These are phyloP conservation scores for Campoplex capitator DNA, from an alignment of 2,888 invertebrate species.

Conservation along the genomic window DNA sequence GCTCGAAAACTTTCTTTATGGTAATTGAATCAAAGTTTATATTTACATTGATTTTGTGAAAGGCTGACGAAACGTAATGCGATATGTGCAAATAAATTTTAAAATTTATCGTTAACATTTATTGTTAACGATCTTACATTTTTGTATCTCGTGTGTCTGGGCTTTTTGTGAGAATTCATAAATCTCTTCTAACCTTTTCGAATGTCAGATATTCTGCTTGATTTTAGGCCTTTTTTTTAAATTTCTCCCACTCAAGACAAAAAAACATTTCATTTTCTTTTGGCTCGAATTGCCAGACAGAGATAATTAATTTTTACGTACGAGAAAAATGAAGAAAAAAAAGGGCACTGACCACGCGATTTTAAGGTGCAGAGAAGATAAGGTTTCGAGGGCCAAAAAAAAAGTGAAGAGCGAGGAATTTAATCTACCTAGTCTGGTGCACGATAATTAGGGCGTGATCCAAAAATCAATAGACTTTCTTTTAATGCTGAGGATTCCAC, in stretches of 20 bases:
- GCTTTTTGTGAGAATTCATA: neutral
- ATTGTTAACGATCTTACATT: neutral
- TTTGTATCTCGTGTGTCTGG: neutral
- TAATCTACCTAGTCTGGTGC: constrained; percentile 37
- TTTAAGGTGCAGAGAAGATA: constrained; percentile 37
- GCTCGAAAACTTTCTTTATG: neutral
- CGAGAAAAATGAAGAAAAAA: neutral
- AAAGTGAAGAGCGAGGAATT: constrained; percentile 51
- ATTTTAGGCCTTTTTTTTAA: neutral
- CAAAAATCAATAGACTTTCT: no score
- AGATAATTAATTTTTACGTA: constrained; percentile 19
- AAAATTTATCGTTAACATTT: neutral
- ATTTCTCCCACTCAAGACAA: neutral
- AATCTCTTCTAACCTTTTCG: neutral
- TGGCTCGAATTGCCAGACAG: neutral
- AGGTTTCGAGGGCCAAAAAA: constrained; percentile 41
- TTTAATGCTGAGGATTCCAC: no score
- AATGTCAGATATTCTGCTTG: neutral
- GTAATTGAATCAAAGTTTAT: neutral
- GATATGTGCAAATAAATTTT: no score
- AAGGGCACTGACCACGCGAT: constrained; percentile 33
- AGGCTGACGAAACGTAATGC: neutral
- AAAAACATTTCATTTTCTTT: neutral
- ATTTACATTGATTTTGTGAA: neutral
- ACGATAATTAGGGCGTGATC: neutral